Evolutionary conservation across 2,888 invertebrate genomes (phyloP).

Genomic region (Alloscopus bannaensis): DNA sequence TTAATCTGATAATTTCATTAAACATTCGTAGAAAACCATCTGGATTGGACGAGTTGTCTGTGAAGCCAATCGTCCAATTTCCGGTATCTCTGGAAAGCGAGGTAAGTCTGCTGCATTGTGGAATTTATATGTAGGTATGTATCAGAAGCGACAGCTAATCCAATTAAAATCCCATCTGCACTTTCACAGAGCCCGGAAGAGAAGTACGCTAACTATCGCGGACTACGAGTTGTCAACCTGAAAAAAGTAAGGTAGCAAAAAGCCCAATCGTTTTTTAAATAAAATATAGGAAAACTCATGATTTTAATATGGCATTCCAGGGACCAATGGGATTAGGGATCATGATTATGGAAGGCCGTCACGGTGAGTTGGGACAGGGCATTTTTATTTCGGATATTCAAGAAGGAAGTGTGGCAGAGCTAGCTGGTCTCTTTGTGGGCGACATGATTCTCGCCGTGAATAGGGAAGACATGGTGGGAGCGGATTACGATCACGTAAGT

Average conservation of each 20-base stretch:
- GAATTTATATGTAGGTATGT: no score
- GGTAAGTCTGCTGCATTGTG: constrained; percentile 77
- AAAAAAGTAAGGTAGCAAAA: constrained; percentile 80
- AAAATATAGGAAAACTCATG: constrained; percentile 96
- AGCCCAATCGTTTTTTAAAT: constrained; percentile 87
- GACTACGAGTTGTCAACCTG: constrained; percentile 86
- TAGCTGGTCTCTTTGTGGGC: constrained; percentile 95
- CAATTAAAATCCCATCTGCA: neutral
- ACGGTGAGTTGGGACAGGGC: constrained; percentile 92
- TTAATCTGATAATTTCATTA: no score
- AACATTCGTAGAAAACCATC: constrained; percentile 81
- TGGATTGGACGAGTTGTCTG: constrained; percentile 89
- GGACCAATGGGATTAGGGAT: constrained; percentile 87
- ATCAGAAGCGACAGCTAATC: no score
- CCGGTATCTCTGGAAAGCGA: constrained; percentile 90
- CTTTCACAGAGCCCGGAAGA: constrained; percentile 82
- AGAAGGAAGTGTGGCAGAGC: constrained; percentile 90
- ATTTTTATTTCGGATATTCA: constrained; percentile 96
- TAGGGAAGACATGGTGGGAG: constrained; percentile 90
- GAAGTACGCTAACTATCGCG: constrained; percentile 84
- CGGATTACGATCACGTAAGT: constrained; percentile 88
- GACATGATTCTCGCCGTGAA: constrained; percentile 98
- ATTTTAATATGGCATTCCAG: constrained; percentile 85
- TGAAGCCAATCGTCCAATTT: constrained; percentile 91
- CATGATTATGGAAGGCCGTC: constrained; percentile 96